Conservation (phyloP, 2,797 vertebrate species). For the Mormyrops boulengeri region DNA sequence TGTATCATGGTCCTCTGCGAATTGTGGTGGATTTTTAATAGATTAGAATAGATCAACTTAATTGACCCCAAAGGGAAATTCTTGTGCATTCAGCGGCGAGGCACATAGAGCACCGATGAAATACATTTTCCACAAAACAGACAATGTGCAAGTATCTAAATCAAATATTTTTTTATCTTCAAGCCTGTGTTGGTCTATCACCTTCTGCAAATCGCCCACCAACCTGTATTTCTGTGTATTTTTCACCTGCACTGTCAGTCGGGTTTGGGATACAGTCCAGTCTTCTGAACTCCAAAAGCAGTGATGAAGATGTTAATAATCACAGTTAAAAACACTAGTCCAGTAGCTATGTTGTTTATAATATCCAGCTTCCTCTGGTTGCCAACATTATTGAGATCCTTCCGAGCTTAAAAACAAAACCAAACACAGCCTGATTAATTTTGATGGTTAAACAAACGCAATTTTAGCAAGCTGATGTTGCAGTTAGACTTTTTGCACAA, state of each 20-base stretch:
- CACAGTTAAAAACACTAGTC: slow-evolving; percentile 75
- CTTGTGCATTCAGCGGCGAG: not conserved
- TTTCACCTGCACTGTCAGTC: slow-evolving; percentile 13
- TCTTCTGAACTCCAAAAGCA: slow-evolving; percentile 80
- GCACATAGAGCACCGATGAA: not conserved
- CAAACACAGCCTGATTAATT: not conserved
- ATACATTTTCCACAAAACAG: not conserved
- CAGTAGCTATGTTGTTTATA: slow-evolving; percentile 73
- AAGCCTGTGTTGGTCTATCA: not conserved
- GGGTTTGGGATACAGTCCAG: slow-evolving; percentile 61
- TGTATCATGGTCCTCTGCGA: not conserved
- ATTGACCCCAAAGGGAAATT: not conserved
- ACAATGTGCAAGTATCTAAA: not conserved
- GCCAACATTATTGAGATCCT: slow-evolving; percentile 71
- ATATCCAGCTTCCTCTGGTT: slow-evolving; percentile 75
- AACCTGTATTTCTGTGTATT: not conserved
- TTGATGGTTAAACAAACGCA: not conserved
- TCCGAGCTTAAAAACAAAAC: slow-evolving; percentile 59
- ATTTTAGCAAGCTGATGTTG: not conserved
- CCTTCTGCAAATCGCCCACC: not conserved
- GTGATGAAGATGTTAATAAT: slow-evolving; percentile 86
- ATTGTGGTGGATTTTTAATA: not conserved
- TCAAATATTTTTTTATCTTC: not conserved
- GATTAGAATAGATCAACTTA: not conserved
- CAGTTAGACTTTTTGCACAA: not conserved